Conservation (phyloP, 2,113 vertebrate species). For the Furnarius figulus region DNA sequence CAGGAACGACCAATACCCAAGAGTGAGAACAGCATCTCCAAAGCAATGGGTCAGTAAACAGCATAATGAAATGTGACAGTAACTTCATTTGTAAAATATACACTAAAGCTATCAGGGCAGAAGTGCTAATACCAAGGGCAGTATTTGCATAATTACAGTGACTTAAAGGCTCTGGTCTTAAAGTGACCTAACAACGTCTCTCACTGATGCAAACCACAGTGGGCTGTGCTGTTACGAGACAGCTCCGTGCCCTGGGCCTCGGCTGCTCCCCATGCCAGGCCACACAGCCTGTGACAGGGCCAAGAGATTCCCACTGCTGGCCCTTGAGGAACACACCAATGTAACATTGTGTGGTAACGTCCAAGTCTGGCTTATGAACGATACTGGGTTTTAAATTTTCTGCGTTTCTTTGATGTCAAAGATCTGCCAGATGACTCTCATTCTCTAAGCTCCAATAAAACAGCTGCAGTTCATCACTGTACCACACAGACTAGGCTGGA, state of each 20-base stretch:
- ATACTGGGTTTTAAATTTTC: not conserved
- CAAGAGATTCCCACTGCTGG: not conserved
- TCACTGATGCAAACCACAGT: slow-evolving; percentile 4
- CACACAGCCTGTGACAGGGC: not conserved
- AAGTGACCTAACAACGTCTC: slow-evolving; percentile 45
- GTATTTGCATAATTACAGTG: slow-evolving; percentile 70
- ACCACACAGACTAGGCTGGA: not conserved
- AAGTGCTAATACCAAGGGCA: slow-evolving; percentile 35
- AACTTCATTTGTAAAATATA: slow-evolving; percentile 46
- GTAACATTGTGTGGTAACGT: not conserved
- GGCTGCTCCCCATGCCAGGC: fast-evolving
- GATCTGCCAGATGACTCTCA: not conserved
- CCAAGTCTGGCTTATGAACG: no score
- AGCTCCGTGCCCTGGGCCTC: not conserved
- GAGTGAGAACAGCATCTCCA: not conserved
- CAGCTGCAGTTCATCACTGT: not conserved
- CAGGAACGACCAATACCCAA: not conserved
- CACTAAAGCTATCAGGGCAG: not conserved
- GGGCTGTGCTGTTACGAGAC: not conserved
- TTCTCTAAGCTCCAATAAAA: not conserved
- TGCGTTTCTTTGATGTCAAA: not conserved
- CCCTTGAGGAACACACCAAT: not conserved
- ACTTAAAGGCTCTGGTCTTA: slow-evolving; percentile 52
- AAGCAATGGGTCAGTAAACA: slow-evolving; percentile 8
- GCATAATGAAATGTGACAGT: slow-evolving; percentile 56